Evolutionary conservation across 2,113 vertebrate genomes (phyloP).

Genomic region (Catharus fuscescens): DNA sequence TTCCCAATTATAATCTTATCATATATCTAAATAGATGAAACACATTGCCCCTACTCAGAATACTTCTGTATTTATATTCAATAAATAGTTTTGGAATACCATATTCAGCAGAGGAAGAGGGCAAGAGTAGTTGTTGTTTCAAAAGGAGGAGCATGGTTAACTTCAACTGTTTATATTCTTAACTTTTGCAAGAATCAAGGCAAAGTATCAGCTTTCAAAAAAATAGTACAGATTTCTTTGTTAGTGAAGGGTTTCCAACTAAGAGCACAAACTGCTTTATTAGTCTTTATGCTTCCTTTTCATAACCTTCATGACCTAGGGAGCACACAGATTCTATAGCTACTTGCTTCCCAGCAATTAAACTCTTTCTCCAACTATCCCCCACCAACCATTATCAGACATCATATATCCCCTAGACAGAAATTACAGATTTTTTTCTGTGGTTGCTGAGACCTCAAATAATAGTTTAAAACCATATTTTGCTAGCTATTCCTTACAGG

Average conservation of each 20-base stretch:
- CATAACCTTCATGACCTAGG: not conserved
- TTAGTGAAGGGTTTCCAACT: not conserved
- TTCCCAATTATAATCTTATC: not conserved
- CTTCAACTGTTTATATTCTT: not conserved
- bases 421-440: not conserved
- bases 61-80: not conserved
- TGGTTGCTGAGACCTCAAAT: not conserved
- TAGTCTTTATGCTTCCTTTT: not conserved
- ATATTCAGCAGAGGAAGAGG: not conserved
- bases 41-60: not conserved
- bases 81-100: not conserved
- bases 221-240: not conserved
- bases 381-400: not conserved
- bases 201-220: not conserved
- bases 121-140: not conserved
- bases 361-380: not conserved
- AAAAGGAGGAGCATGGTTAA: not conserved
- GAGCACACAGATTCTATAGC: not conserved
- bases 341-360: not conserved
- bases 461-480: not conserved
- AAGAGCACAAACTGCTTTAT: not conserved
- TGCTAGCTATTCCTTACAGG: not conserved
- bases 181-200: not conserved
- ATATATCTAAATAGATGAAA: not conserved
- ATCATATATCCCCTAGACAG: not conserved